Base-by-base conservation (phyloP, 2,113 vertebrate genomes). In the Mola mola region DNA sequence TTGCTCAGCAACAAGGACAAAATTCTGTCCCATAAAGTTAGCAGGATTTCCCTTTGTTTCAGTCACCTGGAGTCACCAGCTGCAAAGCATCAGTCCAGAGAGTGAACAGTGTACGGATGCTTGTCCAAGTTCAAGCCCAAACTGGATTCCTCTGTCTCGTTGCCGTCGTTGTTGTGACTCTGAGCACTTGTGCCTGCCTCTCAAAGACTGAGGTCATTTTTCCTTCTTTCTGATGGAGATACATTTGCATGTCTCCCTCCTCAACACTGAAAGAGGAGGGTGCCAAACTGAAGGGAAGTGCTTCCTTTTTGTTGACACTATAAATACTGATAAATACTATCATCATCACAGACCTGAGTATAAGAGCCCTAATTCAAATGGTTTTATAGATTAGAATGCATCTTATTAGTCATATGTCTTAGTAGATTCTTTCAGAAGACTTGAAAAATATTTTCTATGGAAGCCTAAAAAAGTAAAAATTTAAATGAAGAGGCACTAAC, bases 231-330 rank as follows among this genome's bases (percentile, higher is more conserved):
- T 33, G 36, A 61, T 58, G 66, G 56, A 71, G 73, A 84, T 33
- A 38, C 3, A 89, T 90, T 84, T 90, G 83, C 86, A 89, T 83
- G 72, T 81, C 63, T 84, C 82, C 83, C 81, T 88, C 87, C 80
- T 87, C 48, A 24, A 60, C 58, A 66, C 24, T 40, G 60, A 22
- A 79, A 72, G 64, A 69, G 81, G 80, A 78, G 79, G 57, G 51
- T 65, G 72, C 42, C 50, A 60, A 61, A 63, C 50, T 73, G 37
- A 59, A 29, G 29, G 46, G 31, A 62, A 72, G 43, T 44, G 28
- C 72, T 68, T 75, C 71, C 50, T 72, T 25, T 42, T 44, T 22
- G 57, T 33, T 46, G 19, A 67, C 56, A n/a, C 40, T 34, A 22
- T 26, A 4, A 48, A 16, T 17, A 17, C 22, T 62, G 50, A 53